Evolutionary conservation across 35 echinoderm and acorn worm species (phyloP), one percentile per base, ranked within the genome.

Genomic region (Heliocidaris tuberculata): DNA sequence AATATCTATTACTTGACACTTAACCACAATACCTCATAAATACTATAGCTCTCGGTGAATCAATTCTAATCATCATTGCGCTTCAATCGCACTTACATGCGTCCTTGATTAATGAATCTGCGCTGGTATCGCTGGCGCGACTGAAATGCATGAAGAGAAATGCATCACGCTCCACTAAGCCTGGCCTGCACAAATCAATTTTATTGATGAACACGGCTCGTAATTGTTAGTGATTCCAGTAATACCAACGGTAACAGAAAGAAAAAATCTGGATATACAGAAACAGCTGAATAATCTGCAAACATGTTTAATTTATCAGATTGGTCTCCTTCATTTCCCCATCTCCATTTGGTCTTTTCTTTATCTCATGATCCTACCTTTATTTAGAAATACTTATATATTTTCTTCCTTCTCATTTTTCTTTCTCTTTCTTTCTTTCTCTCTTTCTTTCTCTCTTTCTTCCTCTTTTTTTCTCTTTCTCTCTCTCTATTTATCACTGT

Each of bases 21-120:
- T n/a, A 78, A 78, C 65, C 65, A 78, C 65, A 78, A 78, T 78
- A n/a, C 21, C 65, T 78, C 65, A 78, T 78, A 78, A 78, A n/a
- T 78, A 19, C 2, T 21, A n/a, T 19, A 78, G 65, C 65, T 78
- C 65, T 78, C 27, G 65, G 27, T 78, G 2, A 78, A 78, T 78
- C 52, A 56, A 42, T 42, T 56, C 52, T 12, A 78, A 78, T 78
- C 65, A 78, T 78, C 65, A 24, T n/a, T 78, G 65, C 21, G 65
- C 65, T 78, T 78, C 27, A 78, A 78, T 78, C 65, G 21, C 65
- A 78, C 65, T 78, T 78, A 78, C 65, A n/a, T 19, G 27, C 7
- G 65, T 19, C 65, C 65, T 78, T 78, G 65, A n/a, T 17, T 78
- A 78, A 78, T 78, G 65, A 78, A 78, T 78, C 65, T 78, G 65